Evolutionary conservation across 2,113 vertebrate genomes (phyloP), one percentile per base, ranked within the genome.

Genomic region (Anarrhichthys ocellatus): DNA sequence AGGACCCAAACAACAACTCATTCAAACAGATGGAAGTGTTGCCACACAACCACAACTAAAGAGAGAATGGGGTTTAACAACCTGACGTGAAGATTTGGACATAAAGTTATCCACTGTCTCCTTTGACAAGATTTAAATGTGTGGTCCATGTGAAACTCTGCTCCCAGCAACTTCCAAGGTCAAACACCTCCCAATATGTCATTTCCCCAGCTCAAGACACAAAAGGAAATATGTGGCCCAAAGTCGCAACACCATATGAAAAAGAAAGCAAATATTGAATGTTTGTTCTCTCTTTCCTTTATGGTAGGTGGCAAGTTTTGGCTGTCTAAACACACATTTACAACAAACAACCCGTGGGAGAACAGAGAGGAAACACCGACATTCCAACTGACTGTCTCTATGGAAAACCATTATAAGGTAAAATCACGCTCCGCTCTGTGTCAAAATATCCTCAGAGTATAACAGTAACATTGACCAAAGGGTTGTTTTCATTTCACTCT

Each of bases 251-350:
- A 85, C 71, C 82, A 24, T 79, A 90, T 52, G 87, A 92, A 88
- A 88, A 86, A 89, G 83, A 80, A 87, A 80, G 90, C 91, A 95
- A 95, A 95, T 95, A 95, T 95, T 95, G 79, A 89, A 91, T 89
- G 89, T 92, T 91, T 94, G 92, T 93, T 90, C 90, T 89, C 89
- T 88, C 88, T 90, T 87, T 70, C 90, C 93, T 92, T 95, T 91
- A 95, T 93, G 89, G 89, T 81, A 89, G 93, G 87, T 87, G 91
- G 91, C 87, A 89, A 75, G 83, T 89, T 90, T 89, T 81, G 81
- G 82, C 91, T 73, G 84, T 91, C 90, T 88, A 81, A 93, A 92
- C 89, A 91, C 89, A 94, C 91, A 90, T 87, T 92, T 92, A 89
- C 92, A 90, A 91, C 90, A 93, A 94, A 94, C 94, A 94, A 83